Conservation (phyloP, 2,113 vertebrate species). For the Crotalus viridis region DNA sequence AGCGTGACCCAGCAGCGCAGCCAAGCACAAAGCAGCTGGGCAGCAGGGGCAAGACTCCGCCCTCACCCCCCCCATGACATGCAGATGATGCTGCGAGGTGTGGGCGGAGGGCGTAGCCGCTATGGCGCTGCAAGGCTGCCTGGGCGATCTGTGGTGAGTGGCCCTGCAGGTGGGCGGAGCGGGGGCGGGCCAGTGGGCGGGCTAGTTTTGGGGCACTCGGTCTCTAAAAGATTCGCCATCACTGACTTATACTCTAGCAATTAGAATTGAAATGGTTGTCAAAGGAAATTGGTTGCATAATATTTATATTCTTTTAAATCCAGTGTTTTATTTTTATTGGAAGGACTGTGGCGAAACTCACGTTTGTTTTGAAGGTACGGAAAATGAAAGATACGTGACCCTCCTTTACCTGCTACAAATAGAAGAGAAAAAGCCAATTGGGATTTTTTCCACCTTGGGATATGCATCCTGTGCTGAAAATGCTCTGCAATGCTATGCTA, state of each 20-base stretch:
- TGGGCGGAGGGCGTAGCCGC: too few relatives aligned
- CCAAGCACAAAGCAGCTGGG: too few relatives aligned
- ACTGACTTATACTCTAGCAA: neutral
- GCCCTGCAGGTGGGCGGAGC: too few relatives aligned
- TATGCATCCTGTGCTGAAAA: neutral
- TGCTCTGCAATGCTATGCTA: fast-evolving
- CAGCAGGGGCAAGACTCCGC: too few relatives aligned
- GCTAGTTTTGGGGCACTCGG: too few relatives aligned
- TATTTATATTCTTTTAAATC: neutral
- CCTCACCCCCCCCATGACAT: too few relatives aligned
- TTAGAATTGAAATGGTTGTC: neutral
- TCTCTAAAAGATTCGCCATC: too few relatives aligned
- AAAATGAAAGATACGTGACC: neutral
- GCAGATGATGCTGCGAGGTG: too few relatives aligned
- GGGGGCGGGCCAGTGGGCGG: too few relatives aligned
- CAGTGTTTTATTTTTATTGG: neutral
- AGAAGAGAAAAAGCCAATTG: neutral
- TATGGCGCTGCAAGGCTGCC: too few relatives aligned
- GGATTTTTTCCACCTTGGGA: neutral
- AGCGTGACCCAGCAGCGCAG: too few relatives aligned
- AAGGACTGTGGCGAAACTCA: neutral
- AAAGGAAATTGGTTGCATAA: neutral
- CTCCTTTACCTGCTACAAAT: neutral
- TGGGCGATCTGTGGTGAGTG: too few relatives aligned
- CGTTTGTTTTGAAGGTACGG: neutral